A percentile compares a stretch with the other conserved stretches of the same genome.
phyloP scores from a whole-genome alignment of 2,888 invertebrate species.

The Schrankia costaestrigalis region DNA sequence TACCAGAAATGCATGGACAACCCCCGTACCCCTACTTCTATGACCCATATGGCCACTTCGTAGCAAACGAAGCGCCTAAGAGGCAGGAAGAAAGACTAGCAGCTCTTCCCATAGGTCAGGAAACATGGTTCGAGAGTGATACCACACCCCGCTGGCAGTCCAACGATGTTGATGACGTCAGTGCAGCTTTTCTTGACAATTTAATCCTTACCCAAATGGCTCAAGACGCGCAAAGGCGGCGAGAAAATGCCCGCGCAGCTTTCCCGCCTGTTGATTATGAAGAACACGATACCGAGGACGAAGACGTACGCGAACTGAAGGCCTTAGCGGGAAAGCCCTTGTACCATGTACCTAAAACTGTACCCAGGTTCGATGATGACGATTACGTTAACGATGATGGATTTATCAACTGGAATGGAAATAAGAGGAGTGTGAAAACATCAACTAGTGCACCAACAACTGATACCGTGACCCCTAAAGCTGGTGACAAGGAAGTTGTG shows the following conservation, averaged over 20 bases:
- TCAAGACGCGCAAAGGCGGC: conserved; percentile 77
- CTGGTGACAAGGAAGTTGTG: conserved; percentile 84
- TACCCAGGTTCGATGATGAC: conserved; percentile 65
- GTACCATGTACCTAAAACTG: conserved; percentile 73
- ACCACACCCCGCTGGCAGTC: conserved; percentile 63
- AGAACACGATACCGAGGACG: conserved; percentile 78
- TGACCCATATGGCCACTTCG: conserved; percentile 73
- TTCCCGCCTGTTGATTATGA: conserved; percentile 66
- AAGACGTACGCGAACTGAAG: conserved; percentile 84
- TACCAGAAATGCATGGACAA: conserved; percentile 64
- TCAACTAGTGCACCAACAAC: conserved; percentile 57
- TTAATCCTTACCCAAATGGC: conserved; percentile 84
- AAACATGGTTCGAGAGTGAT: conserved; percentile 83
- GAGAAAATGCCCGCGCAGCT: conserved; percentile 70
- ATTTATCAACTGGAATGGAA: conserved; percentile 76
- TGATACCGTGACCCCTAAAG: conserved; percentile 39
- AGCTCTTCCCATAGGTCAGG: conserved; percentile 83
- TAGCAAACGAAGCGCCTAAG: conserved; percentile 80
- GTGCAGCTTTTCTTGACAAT: conserved; percentile 84
- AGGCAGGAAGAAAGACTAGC: conserved; percentile 83
- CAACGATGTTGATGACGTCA: conserved; percentile 75
- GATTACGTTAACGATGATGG: conserved; percentile 74
- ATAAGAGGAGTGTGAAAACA: conserved; percentile 59
- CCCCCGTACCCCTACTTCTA: conserved; percentile 70
- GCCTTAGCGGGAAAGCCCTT: conserved; percentile 79